Conservation (phyloP, 2,888 invertebrate species). For the Drosophila meridionalis region DNA sequence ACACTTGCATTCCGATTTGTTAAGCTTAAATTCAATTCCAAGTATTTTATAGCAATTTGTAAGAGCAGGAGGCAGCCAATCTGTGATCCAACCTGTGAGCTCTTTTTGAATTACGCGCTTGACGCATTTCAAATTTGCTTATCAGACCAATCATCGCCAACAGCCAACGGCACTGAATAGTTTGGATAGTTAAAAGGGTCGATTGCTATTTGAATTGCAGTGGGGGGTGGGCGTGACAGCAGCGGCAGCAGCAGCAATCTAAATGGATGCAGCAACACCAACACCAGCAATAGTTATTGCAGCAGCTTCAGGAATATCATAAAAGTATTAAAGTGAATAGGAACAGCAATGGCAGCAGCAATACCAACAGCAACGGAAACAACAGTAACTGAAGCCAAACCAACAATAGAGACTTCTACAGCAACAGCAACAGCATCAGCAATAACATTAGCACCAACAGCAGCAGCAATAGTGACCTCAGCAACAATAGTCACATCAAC, state of each 20-base stretch:
- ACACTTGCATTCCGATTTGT: background rate
- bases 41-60: background rate
- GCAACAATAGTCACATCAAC: background rate
- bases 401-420: slow-evolving; percentile 19
- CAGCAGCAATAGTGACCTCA: background rate
- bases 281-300: background rate
- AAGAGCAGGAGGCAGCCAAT: background rate
- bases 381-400: background rate
- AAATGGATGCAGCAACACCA: background rate
- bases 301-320: slow-evolving; percentile 39
- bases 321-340: slow-evolving; percentile 18
- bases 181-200: background rate
- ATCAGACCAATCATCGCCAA: slow-evolving; percentile 34
- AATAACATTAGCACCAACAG: background rate
- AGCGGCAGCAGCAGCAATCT: slow-evolving; percentile 9
- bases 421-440: slow-evolving; percentile 23
- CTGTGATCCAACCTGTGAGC: slow-evolving; percentile 28
- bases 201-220: slow-evolving; percentile 57
- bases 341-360: background rate
- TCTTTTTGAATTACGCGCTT: slow-evolving; percentile 23
- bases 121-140: slow-evolving; percentile 35
- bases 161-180: slow-evolving; percentile 11
- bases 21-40: background rate
- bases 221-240: slow-evolving; percentile 36
- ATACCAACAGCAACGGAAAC: slow-evolving; percentile 38